Percentiles rank a stretch among this genome's conserved stretches.
Conservation (phyloP, 2,113 vertebrate species). For the Pandion haliaetus region DNA sequence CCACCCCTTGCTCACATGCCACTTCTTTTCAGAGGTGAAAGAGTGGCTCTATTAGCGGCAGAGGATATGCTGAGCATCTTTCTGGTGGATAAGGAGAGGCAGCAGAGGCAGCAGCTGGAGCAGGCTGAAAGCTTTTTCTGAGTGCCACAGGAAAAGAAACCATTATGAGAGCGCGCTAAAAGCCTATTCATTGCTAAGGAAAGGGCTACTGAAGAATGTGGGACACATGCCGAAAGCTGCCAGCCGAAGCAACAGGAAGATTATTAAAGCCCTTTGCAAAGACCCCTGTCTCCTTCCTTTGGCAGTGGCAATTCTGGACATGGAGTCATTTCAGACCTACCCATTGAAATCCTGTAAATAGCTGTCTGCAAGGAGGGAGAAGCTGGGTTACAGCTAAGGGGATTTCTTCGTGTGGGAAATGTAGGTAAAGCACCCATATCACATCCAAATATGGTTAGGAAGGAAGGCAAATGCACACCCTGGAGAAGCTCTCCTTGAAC, state of each 20-base stretch:
- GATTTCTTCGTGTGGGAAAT: not conserved
- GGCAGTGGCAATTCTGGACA: not conserved
- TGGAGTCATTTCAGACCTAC: not conserved
- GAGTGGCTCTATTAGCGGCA: not conserved
- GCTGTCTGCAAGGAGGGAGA: not conserved
- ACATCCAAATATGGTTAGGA: not conserved
- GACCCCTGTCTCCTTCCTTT: not conserved
- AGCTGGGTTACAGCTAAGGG: not conserved
- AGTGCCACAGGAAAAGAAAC: slow-evolving; percentile 36
- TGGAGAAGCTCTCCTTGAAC: not conserved
- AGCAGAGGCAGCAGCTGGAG: not conserved
- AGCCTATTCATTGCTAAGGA: slow-evolving; percentile 67
- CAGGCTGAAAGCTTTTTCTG: slow-evolving; percentile 28
- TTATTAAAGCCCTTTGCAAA: slow-evolving; percentile 35
- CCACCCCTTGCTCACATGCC: not conserved
- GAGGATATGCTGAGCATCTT: not conserved
- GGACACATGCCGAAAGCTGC: slow-evolving; percentile 17
- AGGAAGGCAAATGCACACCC: not conserved
- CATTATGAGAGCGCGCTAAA: slow-evolving; percentile 10
- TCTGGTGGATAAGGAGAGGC: not conserved
- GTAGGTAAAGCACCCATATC: not conserved
- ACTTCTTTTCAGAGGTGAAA: not conserved
- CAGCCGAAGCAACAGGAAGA: not conserved
- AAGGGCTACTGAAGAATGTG: slow-evolving; percentile 54
- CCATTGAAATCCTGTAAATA: slow-evolving; percentile 25